A percentile compares a stretch with the other conserved stretches of the same genome.
Conservation (phyloP, 2,888 invertebrate species). For the Hypomecis atomaria region DNA sequence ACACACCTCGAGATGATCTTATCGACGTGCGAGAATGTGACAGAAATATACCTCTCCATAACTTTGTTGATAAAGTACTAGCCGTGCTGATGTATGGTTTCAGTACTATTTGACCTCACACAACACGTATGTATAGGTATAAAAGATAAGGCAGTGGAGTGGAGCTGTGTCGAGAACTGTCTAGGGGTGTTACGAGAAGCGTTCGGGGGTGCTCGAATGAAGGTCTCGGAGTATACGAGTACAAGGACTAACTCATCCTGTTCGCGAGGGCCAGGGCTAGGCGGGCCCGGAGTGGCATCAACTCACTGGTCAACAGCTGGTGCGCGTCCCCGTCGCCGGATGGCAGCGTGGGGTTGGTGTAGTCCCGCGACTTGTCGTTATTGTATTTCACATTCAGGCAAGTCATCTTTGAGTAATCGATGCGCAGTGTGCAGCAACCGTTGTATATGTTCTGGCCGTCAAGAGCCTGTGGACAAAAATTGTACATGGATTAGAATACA, state of each 20-base stretch:
- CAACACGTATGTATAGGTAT: no score
- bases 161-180: constrained; percentile 52
- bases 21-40: no score
- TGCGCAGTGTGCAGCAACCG: constrained; percentile 99
- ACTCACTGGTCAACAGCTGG: constrained; percentile 87
- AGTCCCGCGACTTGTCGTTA: constrained; percentile 99
- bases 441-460: constrained; percentile 99
- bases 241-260: constrained; percentile 86
- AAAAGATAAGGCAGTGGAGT: no score
- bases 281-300: constrained; percentile 83
- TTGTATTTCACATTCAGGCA: constrained; percentile 99
- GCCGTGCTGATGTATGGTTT: no score
- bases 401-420: constrained; percentile 99
- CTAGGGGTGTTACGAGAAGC: constrained; percentile 56
- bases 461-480: constrained; percentile 87
- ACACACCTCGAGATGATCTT: no score
- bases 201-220: constrained; percentile 74
- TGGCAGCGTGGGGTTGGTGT: constrained; percentile 98
- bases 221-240: constrained; percentile 54
- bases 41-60: no score
- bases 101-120: no score
- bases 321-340: constrained; percentile 92
- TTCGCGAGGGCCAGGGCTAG: constrained; percentile 81
- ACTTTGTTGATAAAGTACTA: no score
- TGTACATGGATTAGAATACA: background rate